Evolutionary conservation across 2,888 invertebrate genomes (phyloP), one percentile per base, ranked within the genome.

Genomic region (Scaptomyza tumidula): DNA sequence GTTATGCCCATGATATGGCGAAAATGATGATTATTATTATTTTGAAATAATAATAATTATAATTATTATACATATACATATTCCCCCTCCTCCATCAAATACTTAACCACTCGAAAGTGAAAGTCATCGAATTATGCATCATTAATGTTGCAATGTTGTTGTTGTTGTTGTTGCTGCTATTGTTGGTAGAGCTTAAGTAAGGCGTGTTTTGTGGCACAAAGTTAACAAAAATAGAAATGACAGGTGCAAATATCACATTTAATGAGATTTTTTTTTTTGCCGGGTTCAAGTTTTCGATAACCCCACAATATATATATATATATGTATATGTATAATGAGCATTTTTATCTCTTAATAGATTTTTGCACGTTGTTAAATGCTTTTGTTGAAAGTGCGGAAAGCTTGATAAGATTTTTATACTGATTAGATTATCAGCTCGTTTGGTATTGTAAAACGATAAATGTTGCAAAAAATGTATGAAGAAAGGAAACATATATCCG

Each of bases 91-190:
- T 1, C 29, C 54, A 56, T 57, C 59, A 24, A 5, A 24, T 1
- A 29, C 50, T 19, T 31, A 31, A 41, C 62, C 44, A 63, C 31
- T 39, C 39, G n/a, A 73, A 77, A 77, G 79, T 79, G 77, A 77
- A 77, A 77, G 77, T 77, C 68, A 75, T 75, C 62, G 52, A 71
- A 71, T 67, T 71, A 75, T 62, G 67, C 67, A 62, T 59, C 39
- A 75, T 52, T 63, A 46, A 11, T 33, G 24, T 24, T 24, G 24
- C 9, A 33, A 33, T 57, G 14, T 41, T 24, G 29, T 53, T 37
- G 37, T 11, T 39, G 48, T 53, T 49, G 19, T 41, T 19, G 33
- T 53, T 37, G 37, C n/a, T n/a, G n/a, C n/a, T n/a, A n/a, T 11
- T 39, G 48, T 54, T 50, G 19, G 45, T 24, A n/a, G 29, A n/a